Evolutionary conservation across 2,888 invertebrate species (phyloP).

Genomic region (Ophioninae sp.): DNA sequence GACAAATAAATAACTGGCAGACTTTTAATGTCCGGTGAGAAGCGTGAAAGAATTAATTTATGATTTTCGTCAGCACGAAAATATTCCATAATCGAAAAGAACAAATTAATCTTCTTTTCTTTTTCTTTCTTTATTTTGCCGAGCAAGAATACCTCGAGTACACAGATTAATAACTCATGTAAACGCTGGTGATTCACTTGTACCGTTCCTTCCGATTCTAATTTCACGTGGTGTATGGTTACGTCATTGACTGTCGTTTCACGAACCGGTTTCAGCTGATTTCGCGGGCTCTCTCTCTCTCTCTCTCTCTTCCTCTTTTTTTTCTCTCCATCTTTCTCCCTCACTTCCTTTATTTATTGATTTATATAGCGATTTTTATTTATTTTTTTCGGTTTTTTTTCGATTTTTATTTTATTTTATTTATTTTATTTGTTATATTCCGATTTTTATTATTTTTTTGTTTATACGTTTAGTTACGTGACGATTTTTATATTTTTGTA

Average conservation of each 20-base stretch:
- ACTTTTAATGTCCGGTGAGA: background rate
- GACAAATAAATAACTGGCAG: background rate
- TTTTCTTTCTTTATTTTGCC: background rate
- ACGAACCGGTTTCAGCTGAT: constrained; percentile 51
- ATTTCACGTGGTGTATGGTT: constrained; percentile 43
- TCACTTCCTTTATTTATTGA: no score
- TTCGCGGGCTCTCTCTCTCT: constrained; percentile 15
- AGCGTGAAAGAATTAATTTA: background rate
- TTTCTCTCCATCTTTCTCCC: background rate
- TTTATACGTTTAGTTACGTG: no score
- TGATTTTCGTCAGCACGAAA: background rate
- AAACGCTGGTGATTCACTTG: constrained; percentile 19
- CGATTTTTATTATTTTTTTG: no score
- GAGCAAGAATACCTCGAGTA: background rate
- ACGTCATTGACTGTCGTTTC: constrained; percentile 51
- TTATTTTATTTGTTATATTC: no score
- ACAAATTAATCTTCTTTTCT: background rate
- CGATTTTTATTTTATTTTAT: no score
- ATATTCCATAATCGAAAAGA: background rate
- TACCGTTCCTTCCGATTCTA: constrained; percentile 30
- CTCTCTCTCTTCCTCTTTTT: background rate
- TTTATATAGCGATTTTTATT: no score
- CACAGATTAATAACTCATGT: background rate
- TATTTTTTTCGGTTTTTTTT: no score
- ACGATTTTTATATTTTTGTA: no score